phyloP scores from a whole-genome alignment of 2,888 invertebrate species.

The Plagodis dolabraria region DNA sequence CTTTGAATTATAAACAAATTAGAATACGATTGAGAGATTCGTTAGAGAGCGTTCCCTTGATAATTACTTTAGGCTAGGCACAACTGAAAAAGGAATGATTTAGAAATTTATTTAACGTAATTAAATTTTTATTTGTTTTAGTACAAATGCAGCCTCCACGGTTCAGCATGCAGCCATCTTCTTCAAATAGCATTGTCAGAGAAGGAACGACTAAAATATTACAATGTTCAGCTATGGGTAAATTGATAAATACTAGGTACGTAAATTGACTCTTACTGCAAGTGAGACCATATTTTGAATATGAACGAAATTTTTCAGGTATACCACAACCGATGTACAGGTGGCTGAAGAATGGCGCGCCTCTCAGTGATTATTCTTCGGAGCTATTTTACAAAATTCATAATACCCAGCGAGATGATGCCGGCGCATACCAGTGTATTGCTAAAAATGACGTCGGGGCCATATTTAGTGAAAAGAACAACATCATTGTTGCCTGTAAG shows the following conservation, averaged over 20 bases:
- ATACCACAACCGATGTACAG: slow-evolving; percentile 96
- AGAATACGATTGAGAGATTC: slow-evolving; percentile 24
- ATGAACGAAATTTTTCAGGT: slow-evolving; percentile 82
- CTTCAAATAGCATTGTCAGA: slow-evolving; percentile 93
- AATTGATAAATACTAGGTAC: slow-evolving; percentile 55
- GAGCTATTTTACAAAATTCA: slow-evolving; percentile 94
- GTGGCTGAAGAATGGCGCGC: slow-evolving; percentile 95
- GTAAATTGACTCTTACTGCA: no score
- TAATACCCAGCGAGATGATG: slow-evolving; percentile 92
- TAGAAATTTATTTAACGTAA: background rate
- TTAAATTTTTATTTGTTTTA: slow-evolving; percentile 52
- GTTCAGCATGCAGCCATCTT: slow-evolving; percentile 94
- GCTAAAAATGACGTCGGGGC: slow-evolving; percentile 96
- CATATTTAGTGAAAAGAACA: slow-evolving; percentile 95
- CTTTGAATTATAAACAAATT: slow-evolving; percentile 28
- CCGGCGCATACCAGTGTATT: slow-evolving; percentile 96
- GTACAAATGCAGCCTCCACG: slow-evolving; percentile 92
- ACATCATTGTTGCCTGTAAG: slow-evolving; percentile 97
- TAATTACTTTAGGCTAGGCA: slow-evolving; percentile 2
- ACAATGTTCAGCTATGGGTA: slow-evolving; percentile 96
- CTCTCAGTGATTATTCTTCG: slow-evolving; percentile 91
- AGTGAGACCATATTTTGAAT: no score
- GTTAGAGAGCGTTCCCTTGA: slow-evolving; percentile 11
- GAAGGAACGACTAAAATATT: slow-evolving; percentile 96
- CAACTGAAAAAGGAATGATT: background rate